These are phyloP conservation scores for Aptenodytes forsteri DNA, from an alignment of 2,113 vertebrate species.

Conservation along the genomic window DNA sequence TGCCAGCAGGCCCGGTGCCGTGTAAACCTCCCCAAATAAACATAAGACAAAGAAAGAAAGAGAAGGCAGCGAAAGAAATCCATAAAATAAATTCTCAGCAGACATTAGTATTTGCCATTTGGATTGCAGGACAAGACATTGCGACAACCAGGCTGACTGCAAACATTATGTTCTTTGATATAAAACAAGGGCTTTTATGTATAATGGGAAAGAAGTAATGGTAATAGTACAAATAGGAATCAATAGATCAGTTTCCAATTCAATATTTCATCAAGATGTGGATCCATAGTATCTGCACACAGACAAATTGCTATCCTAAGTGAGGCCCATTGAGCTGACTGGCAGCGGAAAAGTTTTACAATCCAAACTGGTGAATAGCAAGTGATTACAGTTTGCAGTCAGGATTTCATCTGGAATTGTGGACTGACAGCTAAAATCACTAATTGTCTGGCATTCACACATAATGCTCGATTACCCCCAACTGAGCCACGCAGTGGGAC, in stretches of 20 bases:
- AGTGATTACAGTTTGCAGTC: not conserved
- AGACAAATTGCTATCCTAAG: not conserved
- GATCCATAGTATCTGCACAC: not conserved
- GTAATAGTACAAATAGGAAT: not conserved
- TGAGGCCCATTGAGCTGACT: not conserved
- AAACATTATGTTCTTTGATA: not conserved
- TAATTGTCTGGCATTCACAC: not conserved
- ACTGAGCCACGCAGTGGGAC: not conserved
- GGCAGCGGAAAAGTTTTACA: not conserved
- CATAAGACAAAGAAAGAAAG: not conserved
- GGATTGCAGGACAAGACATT: not conserved
- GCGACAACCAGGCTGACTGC: rapidly evolving
- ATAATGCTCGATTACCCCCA: not conserved
- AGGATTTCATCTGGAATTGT: not conserved
- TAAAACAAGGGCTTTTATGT: not conserved
- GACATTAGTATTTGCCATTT: not conserved
- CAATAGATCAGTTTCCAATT: not conserved
- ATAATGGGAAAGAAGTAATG: not conserved
- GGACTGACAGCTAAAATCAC: not conserved
- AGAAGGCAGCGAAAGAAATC: not conserved
- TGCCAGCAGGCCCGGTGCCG: too few relatives aligned
- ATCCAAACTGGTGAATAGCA: not conserved
- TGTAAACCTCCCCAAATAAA: not conserved
- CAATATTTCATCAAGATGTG: not conserved
- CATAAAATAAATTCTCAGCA: not conserved